Evolutionary conservation across 2,113 vertebrate genomes (phyloP).

Genomic region (Otis tarda): DNA sequence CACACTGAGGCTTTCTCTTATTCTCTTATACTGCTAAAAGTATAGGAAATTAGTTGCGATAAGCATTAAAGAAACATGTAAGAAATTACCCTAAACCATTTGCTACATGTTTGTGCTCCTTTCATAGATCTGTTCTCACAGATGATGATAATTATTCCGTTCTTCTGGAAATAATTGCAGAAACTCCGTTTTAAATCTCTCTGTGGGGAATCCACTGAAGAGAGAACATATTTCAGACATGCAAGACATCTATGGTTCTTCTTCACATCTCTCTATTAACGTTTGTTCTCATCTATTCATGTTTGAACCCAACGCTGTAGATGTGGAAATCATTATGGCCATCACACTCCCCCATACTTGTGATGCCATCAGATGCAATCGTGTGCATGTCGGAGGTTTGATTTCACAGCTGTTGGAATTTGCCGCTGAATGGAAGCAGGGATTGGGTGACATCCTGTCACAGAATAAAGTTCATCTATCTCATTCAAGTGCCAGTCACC

Average conservation of each 20-base stretch:
- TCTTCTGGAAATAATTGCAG: slow-evolving; percentile 24
- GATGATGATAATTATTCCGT: background rate
- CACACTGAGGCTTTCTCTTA: slow-evolving; percentile 19
- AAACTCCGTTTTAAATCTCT: background rate
- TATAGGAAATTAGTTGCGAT: background rate
- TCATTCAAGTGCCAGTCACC: background rate
- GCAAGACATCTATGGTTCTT: background rate
- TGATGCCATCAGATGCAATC: background rate
- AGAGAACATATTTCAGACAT: background rate
- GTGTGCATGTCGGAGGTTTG: background rate
- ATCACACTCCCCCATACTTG: background rate
- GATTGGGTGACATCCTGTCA: background rate
- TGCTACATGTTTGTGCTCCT: background rate
- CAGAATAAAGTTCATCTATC: background rate
- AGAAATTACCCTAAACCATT: slow-evolving; percentile 19
- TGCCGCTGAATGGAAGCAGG: background rate
- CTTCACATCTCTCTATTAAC: background rate
- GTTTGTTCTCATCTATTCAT: background rate
- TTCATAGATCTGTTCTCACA: background rate
- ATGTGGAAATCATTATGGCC: background rate
- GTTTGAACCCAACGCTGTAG: background rate
- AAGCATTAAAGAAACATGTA: slow-evolving; percentile 18
- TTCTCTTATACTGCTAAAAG: slow-evolving; percentile 21
- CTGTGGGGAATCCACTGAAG: background rate
- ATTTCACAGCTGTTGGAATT: background rate